Percentiles rank a stretch among this genome's conserved stretches.
Evolutionary conservation across 2,888 invertebrate species (phyloP).

Genomic region (Alcis repandata): DNA sequence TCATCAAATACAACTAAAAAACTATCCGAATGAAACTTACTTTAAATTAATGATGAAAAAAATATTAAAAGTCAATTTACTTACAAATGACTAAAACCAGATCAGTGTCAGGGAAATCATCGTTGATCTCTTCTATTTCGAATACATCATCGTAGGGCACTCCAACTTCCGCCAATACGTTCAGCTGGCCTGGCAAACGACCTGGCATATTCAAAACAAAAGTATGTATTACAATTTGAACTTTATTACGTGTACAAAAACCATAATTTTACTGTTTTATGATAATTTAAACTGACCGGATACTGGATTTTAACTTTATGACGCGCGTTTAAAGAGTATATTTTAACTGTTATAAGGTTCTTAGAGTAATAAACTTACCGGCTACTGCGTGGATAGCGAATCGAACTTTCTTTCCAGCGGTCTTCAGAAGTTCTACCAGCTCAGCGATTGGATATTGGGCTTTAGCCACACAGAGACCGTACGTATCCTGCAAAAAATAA

Average conservation of each 20-base stretch:
- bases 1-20: too few relatives aligned
- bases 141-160: slow-evolving; percentile 96
- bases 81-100: slow-evolving; percentile 92
- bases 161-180: slow-evolving; percentile 97
- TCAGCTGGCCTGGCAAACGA: slow-evolving; percentile 96
- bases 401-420: slow-evolving; percentile 92
- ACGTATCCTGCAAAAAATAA: slow-evolving; percentile 88
- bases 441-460: slow-evolving; percentile 97
- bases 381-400: slow-evolving; percentile 97
- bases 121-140: slow-evolving; percentile 97
- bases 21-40: too few relatives aligned
- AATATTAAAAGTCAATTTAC: too few relatives aligned
- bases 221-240: too few relatives aligned
- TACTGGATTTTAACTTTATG: too few relatives aligned
- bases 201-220: slow-evolving; percentile 80
- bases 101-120: slow-evolving; percentile 94
- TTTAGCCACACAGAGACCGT: slow-evolving; percentile 96
- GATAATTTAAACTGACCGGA: too few relatives aligned
- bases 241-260: too few relatives aligned
- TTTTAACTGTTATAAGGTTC: neutral
- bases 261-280: too few relatives aligned
- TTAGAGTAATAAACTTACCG: slow-evolving; percentile 86
- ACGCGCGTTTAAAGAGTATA: too few relatives aligned
- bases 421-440: slow-evolving; percentile 90
- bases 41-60: too few relatives aligned